These are phyloP conservation scores for Plecotus auritus DNA, from an alignment of 2,113 vertebrate species.

Conservation along the genomic window DNA sequence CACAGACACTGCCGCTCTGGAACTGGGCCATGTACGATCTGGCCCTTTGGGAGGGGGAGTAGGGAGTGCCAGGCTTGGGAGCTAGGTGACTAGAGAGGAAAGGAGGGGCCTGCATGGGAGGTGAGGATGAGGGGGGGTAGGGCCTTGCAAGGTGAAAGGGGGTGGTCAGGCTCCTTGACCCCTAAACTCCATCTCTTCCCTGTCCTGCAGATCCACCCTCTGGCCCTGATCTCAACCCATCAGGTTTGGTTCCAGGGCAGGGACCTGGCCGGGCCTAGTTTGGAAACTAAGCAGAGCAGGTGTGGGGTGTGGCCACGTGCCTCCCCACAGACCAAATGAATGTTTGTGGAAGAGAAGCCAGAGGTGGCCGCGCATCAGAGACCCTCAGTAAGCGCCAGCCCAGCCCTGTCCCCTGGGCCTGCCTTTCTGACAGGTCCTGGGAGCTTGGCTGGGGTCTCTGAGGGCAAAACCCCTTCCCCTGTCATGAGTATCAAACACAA, in stretches of 20 bases:
- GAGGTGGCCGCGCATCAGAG: neutral
- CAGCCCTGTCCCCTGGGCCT: neutral
- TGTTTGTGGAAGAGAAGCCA: neutral
- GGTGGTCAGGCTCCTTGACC: neutral
- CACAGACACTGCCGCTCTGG: neutral
- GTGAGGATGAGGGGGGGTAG: neutral
- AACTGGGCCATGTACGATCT: neutral
- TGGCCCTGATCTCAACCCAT: neutral
- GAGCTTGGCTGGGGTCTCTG: neutral
- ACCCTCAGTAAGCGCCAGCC: neutral
- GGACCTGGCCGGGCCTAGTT: neutral
- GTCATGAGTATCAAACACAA: neutral
- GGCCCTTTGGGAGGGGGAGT: neutral
- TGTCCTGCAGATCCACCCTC: neutral
- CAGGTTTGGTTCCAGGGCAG: neutral
- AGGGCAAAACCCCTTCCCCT: neutral
- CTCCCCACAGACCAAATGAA: neutral
- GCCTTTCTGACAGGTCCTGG: neutral
- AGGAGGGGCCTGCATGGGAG: neutral
- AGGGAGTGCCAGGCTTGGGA: neutral
- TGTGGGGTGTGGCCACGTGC: neutral
- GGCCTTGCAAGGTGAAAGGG: neutral
- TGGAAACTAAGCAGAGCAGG: neutral
- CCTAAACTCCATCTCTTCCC: too few species aligned
- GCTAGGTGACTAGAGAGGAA: neutral